Conservation (phyloP, 2,113 vertebrate genomes). For the Sinocyclocheilus anshuiensis region DNA sequence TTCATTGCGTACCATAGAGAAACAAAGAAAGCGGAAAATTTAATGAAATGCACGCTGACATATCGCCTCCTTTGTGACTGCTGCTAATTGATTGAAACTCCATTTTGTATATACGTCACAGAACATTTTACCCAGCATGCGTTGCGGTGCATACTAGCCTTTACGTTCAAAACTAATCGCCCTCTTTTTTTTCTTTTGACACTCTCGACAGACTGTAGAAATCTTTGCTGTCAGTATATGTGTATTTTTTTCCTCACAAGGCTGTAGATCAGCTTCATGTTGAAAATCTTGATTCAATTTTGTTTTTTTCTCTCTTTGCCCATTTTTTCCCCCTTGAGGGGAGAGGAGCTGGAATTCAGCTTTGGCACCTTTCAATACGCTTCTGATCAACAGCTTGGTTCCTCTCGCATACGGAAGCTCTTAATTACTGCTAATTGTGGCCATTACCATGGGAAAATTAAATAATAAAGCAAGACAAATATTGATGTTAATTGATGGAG, state of each 20-base stretch:
- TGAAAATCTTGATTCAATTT: slow-evolving; percentile 29
- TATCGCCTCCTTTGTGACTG: slow-evolving; percentile 39
- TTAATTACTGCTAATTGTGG: slow-evolving; percentile 88
- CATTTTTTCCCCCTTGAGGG: not conserved
- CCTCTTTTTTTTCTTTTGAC: not conserved
- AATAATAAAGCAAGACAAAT: slow-evolving; percentile 76
- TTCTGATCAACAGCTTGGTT: slow-evolving; percentile 51
- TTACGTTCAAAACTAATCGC: slow-evolving; percentile 9
- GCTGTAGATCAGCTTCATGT: slow-evolving; percentile 10
- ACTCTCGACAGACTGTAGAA: not conserved
- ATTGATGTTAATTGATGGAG: slow-evolving; percentile 73
- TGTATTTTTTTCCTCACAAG: not conserved
- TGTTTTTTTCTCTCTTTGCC: not conserved
- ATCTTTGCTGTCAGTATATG: slow-evolving; percentile 2
- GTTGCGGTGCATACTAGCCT: not conserved
- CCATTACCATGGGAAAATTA: slow-evolving; percentile 84
- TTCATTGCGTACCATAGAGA: slow-evolving; percentile 52
- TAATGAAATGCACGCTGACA: slow-evolving; percentile 48
- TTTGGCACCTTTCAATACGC: slow-evolving; percentile 55
- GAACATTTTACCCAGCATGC: slow-evolving; percentile 13
- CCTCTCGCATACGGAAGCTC: slow-evolving; percentile 67
- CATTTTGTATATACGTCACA: slow-evolving; percentile 32
- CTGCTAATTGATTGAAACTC: slow-evolving; percentile 39
- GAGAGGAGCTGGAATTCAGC: slow-evolving; percentile 12
- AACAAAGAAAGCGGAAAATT: slow-evolving; percentile 40